These are phyloP conservation scores for Antitype chi DNA, from an alignment of 2,888 invertebrate genomes.

Conservation along the genomic window DNA sequence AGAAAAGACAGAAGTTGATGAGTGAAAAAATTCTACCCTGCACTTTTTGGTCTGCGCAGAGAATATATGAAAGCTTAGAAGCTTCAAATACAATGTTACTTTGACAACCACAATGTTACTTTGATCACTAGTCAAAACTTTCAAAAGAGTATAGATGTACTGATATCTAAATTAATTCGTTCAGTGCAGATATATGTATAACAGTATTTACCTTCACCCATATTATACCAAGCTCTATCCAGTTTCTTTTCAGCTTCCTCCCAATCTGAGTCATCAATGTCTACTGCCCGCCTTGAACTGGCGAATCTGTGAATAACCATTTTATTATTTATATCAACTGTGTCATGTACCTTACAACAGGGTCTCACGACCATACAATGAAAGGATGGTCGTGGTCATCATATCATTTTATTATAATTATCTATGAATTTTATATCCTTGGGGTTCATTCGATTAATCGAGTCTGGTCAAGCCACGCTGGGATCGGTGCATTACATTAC, in stretches of 20 bases:
- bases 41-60: too few relatives aligned
- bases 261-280: constrained; percentile 95
- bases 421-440: too few relatives aligned
- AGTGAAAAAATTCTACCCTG: not conserved
- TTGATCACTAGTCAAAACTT: too few relatives aligned
- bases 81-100: too few relatives aligned
- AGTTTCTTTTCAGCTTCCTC: constrained; percentile 97
- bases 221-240: constrained; percentile 99
- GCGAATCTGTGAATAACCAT: constrained; percentile 78
- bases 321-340: not conserved
- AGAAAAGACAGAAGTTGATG: not conserved
- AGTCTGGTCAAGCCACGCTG: too few relatives aligned
- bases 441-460: too few relatives aligned
- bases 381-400: not conserved
- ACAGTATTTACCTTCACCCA: constrained; percentile 93
- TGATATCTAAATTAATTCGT: too few relatives aligned
- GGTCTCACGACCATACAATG: not conserved
- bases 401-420: too few relatives aligned
- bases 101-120: too few relatives aligned
- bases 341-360: not conserved
- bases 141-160: too few relatives aligned
- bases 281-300: constrained; percentile 89
- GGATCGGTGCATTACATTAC: too few relatives aligned
- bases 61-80: too few relatives aligned
- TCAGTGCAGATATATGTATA: not conserved